Percentiles rank a stretch among this genome's conserved stretches.
Evolutionary conservation across 37 sponge, comb jelly and placozoan genomes (phyloP).

Genomic region (Bolinopsis microptera): DNA sequence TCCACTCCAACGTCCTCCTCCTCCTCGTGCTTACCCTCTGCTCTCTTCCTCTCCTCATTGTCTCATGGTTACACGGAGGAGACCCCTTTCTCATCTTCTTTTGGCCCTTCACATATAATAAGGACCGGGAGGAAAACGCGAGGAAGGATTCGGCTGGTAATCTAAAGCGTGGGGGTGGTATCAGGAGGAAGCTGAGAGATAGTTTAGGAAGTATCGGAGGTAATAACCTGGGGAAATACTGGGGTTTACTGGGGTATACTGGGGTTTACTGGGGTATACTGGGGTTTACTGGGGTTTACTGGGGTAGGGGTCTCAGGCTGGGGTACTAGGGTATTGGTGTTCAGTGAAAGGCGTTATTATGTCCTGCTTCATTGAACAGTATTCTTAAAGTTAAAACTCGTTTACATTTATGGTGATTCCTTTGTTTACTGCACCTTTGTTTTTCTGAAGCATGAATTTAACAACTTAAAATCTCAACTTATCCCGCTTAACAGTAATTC

Average conservation of each 20-base stretch:
- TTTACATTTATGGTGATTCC: no score
- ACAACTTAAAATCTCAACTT: no score
- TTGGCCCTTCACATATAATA: background rate
- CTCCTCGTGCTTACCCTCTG: background rate
- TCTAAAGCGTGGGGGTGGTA: slow-evolving; percentile 1
- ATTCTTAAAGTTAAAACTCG: no score
- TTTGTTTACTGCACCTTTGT: no score
- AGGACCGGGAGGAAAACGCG: background rate
- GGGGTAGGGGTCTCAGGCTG: no score
- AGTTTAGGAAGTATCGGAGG: background rate
- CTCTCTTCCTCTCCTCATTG: background rate
- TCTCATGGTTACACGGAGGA: background rate
- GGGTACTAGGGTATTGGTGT: no score
- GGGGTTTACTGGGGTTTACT: background rate
- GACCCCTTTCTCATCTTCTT: background rate
- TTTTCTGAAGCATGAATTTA: no score
- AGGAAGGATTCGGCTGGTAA: background rate
- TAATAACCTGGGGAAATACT: background rate
- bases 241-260: background rate
- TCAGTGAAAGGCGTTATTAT: no score
- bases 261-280: background rate
- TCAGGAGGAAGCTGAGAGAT: slow-evolving; percentile 11
- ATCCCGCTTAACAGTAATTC: no score
- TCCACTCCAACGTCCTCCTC: background rate
- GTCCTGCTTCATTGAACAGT: no score